phyloP scores from a whole-genome alignment of 2,113 vertebrate species.

The Ptyas mucosa region DNA sequence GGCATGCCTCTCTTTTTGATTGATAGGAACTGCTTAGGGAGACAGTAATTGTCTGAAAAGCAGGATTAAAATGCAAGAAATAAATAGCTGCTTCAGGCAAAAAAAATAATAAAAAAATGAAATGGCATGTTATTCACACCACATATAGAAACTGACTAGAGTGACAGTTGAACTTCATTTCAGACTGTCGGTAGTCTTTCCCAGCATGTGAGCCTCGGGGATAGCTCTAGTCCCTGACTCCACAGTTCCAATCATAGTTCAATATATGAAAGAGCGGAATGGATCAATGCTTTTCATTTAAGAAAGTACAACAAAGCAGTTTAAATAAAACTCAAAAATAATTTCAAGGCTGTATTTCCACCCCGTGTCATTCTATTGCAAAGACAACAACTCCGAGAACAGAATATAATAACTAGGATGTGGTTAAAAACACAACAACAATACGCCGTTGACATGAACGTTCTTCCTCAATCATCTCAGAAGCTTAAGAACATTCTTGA shows the following conservation, averaged over 20 bases:
- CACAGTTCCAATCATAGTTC: not conserved
- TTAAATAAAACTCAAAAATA: not conserved
- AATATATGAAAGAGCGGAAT: not conserved
- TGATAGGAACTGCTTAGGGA: not conserved
- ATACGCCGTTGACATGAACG: not conserved
- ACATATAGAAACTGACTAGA: not conserved
- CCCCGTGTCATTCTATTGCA: not conserved
- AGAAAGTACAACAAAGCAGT: not conserved
- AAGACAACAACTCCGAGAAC: not conserved
- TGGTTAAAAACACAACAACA: not conserved
- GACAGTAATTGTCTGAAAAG: not conserved
- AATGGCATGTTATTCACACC: not conserved
- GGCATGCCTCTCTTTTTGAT: not conserved
- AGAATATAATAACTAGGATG: not conserved
- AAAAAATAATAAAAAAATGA: not conserved
- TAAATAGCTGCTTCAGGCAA: not conserved
- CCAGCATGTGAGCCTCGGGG: not conserved
- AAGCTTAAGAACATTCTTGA: not conserved
- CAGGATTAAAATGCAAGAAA: not conserved
- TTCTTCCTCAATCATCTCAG: not conserved
- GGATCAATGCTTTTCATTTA: not conserved
- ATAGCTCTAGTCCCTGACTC: not conserved
- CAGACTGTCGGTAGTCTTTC: not conserved
- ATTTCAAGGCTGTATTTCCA: not conserved
- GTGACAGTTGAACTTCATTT: not conserved